Percentiles rank a stretch among this genome's conserved stretches.
phyloP scores from a whole-genome alignment of 2,113 vertebrate genomes.

The Pelodiscus sinensis region DNA sequence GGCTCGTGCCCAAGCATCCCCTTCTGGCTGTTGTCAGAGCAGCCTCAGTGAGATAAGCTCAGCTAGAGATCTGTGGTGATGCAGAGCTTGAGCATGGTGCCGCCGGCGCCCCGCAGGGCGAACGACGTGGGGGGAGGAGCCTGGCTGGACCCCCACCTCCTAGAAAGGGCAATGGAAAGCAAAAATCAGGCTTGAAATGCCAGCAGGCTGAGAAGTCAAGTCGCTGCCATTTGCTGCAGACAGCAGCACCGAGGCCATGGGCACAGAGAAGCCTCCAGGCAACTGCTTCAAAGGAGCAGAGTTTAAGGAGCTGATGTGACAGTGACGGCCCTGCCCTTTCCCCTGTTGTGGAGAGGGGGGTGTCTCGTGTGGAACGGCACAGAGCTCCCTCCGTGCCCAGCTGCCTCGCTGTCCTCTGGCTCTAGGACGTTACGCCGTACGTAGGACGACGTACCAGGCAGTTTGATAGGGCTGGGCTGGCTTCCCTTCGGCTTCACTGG shows the following conservation, averaged over 20 bases:
- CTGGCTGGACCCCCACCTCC: background rate
- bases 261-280: background rate
- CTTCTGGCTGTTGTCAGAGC: background rate
- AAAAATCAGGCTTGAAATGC: background rate
- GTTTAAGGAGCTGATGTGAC: background rate
- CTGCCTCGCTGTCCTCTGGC: background rate
- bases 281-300: background rate
- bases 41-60: background rate
- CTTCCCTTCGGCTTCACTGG: background rate
- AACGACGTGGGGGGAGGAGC: background rate
- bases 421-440: background rate
- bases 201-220: background rate
- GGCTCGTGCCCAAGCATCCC: background rate
- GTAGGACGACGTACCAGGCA: background rate
- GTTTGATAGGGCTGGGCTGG: background rate
- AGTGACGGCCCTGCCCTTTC: background rate
- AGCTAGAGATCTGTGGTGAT: background rate
- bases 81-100: background rate
- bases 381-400: background rate
- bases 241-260: background rate
- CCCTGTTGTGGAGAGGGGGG: background rate
- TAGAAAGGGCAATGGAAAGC: background rate
- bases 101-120: background rate
- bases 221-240: background rate
- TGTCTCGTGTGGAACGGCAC: too few species aligned